These are phyloP conservation scores for Himalopsyche japonica DNA, from an alignment of 2,888 invertebrate species.

Conservation along the genomic window DNA sequence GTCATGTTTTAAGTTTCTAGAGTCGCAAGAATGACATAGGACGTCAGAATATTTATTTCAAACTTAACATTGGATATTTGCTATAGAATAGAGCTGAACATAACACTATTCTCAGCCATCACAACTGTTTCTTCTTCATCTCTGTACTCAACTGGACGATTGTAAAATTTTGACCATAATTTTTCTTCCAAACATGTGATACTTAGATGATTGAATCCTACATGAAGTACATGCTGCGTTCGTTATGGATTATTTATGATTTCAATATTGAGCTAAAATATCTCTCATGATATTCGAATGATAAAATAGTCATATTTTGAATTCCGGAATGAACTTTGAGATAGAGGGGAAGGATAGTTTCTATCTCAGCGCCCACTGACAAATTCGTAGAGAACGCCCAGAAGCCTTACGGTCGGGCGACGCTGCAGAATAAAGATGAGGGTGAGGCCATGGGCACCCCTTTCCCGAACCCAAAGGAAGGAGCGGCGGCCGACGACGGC, in stretches of 20 bases:
- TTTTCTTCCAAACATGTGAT: not conserved
- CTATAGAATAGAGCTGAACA: not conserved
- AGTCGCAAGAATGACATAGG: not conserved
- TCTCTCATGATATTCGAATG: too few relatives aligned
- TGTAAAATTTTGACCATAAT: not conserved
- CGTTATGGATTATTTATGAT: not conserved
- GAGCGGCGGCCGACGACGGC: slow-evolving; percentile 50
- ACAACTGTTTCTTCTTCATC: not conserved
- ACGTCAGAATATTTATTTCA: not conserved
- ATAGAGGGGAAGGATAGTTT: not conserved
- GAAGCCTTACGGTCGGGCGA: not conserved
- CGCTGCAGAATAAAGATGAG: slow-evolving; percentile 51
- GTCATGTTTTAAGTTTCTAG: not conserved
- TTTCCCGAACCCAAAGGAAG: slow-evolving; percentile 61
- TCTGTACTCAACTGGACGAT: not conserved
- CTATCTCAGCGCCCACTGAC: not conserved
- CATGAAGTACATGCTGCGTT: not conserved
- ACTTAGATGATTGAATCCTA: not conserved
- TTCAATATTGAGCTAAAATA: not conserved
- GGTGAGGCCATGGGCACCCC: slow-evolving; percentile 60
- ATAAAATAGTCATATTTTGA: not conserved
- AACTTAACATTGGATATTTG: not conserved
- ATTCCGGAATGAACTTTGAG: not conserved
- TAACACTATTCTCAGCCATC: too few relatives aligned
- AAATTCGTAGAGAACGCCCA: not conserved